Conservation (phyloP, 2,797 vertebrate species). For the Takifugu ocellatus region DNA sequence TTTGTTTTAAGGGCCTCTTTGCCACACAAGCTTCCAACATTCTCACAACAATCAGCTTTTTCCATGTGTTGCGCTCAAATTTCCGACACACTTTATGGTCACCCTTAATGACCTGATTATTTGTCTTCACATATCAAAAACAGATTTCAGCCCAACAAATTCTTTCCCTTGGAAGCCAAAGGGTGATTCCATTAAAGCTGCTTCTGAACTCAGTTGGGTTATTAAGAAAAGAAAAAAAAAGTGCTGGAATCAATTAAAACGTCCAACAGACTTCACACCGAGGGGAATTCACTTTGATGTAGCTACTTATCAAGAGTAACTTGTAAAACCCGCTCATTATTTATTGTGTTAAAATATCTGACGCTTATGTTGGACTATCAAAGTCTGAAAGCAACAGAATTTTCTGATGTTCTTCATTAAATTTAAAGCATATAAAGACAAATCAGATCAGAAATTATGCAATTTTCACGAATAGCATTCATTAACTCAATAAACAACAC, state of each 20-base stretch:
- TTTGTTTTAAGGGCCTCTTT: conserved; percentile 42
- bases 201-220: conserved; percentile 58
- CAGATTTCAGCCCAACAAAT: conserved; percentile 62
- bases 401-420: conserved; percentile 64
- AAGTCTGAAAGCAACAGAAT: conserved; percentile 35
- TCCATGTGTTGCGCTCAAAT: conserved; percentile 63
- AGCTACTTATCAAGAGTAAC: conserved; percentile 32
- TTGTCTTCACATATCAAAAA: conserved; percentile 74
- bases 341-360: conserved; percentile 27
- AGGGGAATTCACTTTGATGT: conserved; percentile 56
- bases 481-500: too few species aligned
- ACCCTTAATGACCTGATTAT: conserved; percentile 68
- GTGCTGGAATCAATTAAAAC: conserved; percentile 68
- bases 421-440: conserved; percentile 73
- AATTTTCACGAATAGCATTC: too few species aligned
- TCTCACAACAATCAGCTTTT: conserved; percentile 62
- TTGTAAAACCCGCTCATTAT: conserved; percentile 18
- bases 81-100: conserved; percentile 71
- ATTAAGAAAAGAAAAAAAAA: conserved; percentile 42
- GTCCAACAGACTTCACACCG: conserved; percentile 60
- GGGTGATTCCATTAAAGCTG: conserved; percentile 60
- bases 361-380: conserved; percentile 2
- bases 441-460: conserved; percentile 48
- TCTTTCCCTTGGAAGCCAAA: conserved; percentile 64
- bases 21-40: conserved; percentile 35